A percentile compares a stretch with the other conserved stretches of the same genome.
phyloP scores from a whole-genome alignment of 2,797 vertebrate species.

The Oryzias dopingdopingensis region DNA sequence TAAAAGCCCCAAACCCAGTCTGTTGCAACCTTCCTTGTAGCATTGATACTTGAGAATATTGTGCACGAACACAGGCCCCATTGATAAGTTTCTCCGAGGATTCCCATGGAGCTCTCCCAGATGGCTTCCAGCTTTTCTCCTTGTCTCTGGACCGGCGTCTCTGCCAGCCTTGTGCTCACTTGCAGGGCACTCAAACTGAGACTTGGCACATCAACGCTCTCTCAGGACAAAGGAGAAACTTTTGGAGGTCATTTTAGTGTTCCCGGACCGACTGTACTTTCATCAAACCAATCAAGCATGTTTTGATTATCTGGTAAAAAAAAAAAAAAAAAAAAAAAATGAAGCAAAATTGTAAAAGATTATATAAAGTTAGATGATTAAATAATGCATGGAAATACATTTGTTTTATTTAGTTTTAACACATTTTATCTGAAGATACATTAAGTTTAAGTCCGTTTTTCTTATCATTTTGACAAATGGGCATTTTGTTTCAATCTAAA shows the following conservation, averaged over 20 bases:
- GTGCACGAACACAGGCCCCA: conserved; percentile 50
- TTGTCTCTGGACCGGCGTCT: conserved; percentile 61
- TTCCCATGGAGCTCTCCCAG: conserved; percentile 81
- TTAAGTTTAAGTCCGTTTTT: too few relatives aligned
- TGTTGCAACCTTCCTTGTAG: conserved; percentile 1
- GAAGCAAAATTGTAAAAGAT: not conserved
- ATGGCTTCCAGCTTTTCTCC: conserved; percentile 73
- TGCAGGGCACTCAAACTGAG: conserved; percentile 65
- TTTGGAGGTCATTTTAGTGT: conserved; percentile 74
- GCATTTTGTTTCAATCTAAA: not conserved
- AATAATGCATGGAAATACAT: too few relatives aligned
- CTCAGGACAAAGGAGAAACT: conserved; percentile 73
- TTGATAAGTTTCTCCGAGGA: conserved; percentile 60
- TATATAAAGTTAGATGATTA: not conserved
- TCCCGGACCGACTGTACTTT: conserved; percentile 53
- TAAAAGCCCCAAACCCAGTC: too few relatives aligned
- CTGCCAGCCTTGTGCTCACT: conserved; percentile 60
- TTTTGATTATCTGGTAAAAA: conserved; percentile 11
- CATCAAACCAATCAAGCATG: conserved; percentile 7
- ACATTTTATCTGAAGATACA: too few relatives aligned
- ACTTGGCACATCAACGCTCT: conserved; percentile 69
- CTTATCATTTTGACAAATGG: not conserved
- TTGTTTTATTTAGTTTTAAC: too few relatives aligned
- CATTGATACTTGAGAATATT: conserved; percentile 43
- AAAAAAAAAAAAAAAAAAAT: not conserved